phyloP scores from a whole-genome alignment of 2,113 vertebrate species.

The Callithrix jacchus region DNA sequence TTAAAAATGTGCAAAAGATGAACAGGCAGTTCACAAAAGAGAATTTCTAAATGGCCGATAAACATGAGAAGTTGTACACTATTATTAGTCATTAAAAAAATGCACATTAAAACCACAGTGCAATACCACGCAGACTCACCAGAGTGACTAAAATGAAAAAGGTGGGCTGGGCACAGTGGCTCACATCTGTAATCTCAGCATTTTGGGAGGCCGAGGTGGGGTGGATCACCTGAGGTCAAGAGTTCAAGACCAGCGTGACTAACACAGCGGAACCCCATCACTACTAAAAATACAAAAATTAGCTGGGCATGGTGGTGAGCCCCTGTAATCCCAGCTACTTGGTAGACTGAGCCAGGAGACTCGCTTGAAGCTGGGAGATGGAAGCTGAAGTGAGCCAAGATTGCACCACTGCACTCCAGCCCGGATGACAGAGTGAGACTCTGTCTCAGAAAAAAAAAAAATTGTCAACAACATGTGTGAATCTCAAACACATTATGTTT shows the following conservation, averaged over 20 bases:
- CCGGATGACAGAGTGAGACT: background rate
- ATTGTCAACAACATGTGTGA: background rate
- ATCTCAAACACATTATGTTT: background rate
- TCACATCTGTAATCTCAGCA: background rate
- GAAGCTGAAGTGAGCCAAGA: background rate
- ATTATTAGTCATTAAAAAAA: background rate
- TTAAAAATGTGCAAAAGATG: background rate
- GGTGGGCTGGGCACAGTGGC: too few relatives aligned
- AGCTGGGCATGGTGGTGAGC: background rate
- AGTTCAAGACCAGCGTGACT: background rate
- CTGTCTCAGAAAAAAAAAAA: background rate
- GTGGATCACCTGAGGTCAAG: background rate
- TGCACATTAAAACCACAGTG: background rate
- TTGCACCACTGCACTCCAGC: background rate
- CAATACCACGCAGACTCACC: background rate
- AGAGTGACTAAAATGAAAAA: background rate
- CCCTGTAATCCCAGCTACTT: background rate
- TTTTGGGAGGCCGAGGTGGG: too few relatives aligned
- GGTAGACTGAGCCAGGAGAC: background rate
- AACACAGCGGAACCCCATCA: rapidly evolving
- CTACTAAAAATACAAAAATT: background rate
- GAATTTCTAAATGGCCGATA: background rate
- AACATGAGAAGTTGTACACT: background rate
- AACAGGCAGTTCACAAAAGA: background rate
- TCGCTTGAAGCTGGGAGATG: background rate